Percentiles rank a stretch among this genome's conserved stretches.
These are phyloP conservation scores for Ceuthmochares aereus DNA, from an alignment of 2,113 vertebrate genomes.

Conservation along the genomic window DNA sequence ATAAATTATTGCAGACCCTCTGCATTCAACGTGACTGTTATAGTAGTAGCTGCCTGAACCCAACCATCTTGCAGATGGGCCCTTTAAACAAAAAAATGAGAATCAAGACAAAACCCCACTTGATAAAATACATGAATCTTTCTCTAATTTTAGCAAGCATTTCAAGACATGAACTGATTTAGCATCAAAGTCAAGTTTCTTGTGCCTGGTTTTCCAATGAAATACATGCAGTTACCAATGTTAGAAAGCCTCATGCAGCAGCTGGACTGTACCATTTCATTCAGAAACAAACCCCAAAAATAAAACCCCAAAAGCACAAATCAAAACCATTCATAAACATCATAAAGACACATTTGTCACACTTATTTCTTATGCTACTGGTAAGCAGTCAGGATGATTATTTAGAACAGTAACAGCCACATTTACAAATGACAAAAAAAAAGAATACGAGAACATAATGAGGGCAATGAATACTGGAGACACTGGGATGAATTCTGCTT, in stretches of 20 bases:
- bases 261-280: background rate
- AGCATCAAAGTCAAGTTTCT: background rate
- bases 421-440: background rate
- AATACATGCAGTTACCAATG: background rate
- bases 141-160: background rate
- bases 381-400: background rate
- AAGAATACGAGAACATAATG: accelerated
- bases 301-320: background rate
- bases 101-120: background rate
- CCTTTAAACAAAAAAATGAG: background rate
- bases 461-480: background rate
- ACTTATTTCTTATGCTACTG: background rate
- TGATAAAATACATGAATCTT: background rate
- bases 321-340: background rate
- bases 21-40: accelerated
- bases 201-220: background rate
- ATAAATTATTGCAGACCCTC: background rate
- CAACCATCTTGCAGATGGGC: background rate
- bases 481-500: background rate
- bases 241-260: background rate
- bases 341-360: background rate
- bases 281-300: background rate
- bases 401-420: background rate
- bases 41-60: background rate
- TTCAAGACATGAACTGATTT: background rate